A percentile compares a stretch with the other conserved stretches of the same genome.
Evolutionary conservation across 2,888 invertebrate genomes (phyloP).

Genomic region (Laothoe populi): DNA sequence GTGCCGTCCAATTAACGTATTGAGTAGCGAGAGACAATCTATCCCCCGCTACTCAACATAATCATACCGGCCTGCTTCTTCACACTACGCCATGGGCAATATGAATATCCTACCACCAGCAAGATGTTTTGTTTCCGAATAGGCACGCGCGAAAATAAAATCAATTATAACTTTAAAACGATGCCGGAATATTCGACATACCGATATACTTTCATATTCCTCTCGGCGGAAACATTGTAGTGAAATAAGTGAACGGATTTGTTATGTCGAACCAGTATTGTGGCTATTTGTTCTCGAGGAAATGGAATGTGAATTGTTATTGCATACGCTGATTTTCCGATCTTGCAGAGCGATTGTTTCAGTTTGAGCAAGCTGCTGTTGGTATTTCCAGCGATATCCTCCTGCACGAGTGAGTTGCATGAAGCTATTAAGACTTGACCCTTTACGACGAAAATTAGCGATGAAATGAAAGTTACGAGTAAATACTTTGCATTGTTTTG

Average conservation of each 20-base stretch:
- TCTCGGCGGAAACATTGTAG: conserved; percentile 18
- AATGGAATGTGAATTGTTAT: conserved; percentile 60
- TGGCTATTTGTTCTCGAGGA: conserved; percentile 50
- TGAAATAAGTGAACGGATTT: conserved; percentile 36
- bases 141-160: not conserved
- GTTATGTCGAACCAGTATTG: conserved; percentile 46
- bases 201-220: conserved; percentile 10
- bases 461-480: not conserved
- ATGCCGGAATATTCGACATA: not conserved
- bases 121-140: too few species aligned
- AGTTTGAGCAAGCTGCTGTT: conserved; percentile 32
- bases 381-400: conserved; percentile 25
- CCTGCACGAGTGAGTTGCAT: not conserved
- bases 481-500: not conserved
- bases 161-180: not conserved
- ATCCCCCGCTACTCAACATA: too few species aligned
- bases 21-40: too few species aligned
- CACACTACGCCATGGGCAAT: too few species aligned
- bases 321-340: conserved; percentile 47
- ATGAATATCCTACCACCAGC: too few species aligned
- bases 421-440: conserved; percentile 12
- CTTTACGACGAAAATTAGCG: not conserved
- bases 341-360: conserved; percentile 39
- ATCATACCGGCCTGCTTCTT: too few species aligned
- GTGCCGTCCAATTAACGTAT: too few species aligned